These are phyloP conservation scores for Drosophila bipectinata DNA, from an alignment of 1,140 invertebrate genomes.

Conservation along the genomic window DNA sequence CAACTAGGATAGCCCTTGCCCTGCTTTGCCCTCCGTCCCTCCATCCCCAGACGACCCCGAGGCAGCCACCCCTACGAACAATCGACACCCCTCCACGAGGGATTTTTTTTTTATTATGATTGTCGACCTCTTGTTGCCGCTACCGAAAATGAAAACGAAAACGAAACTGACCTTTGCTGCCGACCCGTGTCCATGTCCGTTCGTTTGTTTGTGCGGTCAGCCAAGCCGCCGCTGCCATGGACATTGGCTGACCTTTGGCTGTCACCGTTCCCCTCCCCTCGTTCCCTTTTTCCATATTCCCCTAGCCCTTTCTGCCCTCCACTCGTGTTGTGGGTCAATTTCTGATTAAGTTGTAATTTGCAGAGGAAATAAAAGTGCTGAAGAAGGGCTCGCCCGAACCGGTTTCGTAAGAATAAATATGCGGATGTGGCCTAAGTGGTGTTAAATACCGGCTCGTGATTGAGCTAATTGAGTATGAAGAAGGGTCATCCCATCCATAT, in stretches of 20 bases:
- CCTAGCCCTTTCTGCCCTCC: slow-evolving; percentile 34
- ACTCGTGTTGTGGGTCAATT: slow-evolving; percentile 71
- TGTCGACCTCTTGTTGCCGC: slow-evolving; percentile 39
- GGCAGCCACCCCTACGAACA: slow-evolving; percentile 30
- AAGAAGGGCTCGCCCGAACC: slow-evolving; percentile 13
- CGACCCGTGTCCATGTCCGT: slow-evolving; percentile 60
- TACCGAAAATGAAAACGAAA: slow-evolving; percentile 41
- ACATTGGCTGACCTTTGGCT: slow-evolving; percentile 76
- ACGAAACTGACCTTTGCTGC: slow-evolving; percentile 74
- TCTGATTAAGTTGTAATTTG: slow-evolving; percentile 81
- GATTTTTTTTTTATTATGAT: slow-evolving; percentile 52
- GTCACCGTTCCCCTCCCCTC: slow-evolving; percentile 33
- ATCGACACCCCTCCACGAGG: slow-evolving; percentile 57
- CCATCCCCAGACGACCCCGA: neutral
- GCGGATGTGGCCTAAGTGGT: slow-evolving; percentile 25
- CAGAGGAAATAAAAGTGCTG: slow-evolving; percentile 51
- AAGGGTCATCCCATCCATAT: neutral
- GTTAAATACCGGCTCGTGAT: slow-evolving; percentile 25
- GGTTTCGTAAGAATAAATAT: slow-evolving; percentile 9
- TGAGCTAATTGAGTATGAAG: neutral
- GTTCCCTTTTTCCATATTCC: slow-evolving; percentile 1
- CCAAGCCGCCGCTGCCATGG: slow-evolving; percentile 67
- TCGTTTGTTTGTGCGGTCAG: slow-evolving; percentile 74
- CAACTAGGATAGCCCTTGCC: slow-evolving; percentile 36
- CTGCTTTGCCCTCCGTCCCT: slow-evolving; percentile 14